Percentiles rank a stretch among this genome's conserved stretches.
Evolutionary conservation across 2,888 invertebrate genomes (phyloP).

Genomic region (Yponomeuta sedellus): DNA sequence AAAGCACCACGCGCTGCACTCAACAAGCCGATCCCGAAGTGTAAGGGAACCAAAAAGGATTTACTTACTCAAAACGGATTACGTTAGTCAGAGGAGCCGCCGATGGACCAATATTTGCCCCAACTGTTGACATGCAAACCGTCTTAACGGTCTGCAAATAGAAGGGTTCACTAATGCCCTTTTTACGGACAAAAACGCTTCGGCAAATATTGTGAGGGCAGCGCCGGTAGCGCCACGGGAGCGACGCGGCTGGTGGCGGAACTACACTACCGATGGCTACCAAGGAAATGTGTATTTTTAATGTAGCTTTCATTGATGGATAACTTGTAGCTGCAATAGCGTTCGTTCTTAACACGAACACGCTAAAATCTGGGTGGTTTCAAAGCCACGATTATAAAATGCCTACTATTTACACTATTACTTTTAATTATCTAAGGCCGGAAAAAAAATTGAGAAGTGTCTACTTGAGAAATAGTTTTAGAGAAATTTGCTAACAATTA

Average conservation of each 20-base stretch:
- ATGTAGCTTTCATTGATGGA: too few species aligned
- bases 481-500: too few species aligned
- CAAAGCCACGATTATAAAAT: too few species aligned
- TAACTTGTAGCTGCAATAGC: too few species aligned
- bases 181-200: slow-evolving; percentile 69
- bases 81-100: slow-evolving; percentile 63
- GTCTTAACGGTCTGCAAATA: slow-evolving; percentile 68
- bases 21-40: neutral
- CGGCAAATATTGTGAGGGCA: slow-evolving; percentile 54
- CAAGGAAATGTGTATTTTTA: neutral
- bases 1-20: neutral
- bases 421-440: too few species aligned
- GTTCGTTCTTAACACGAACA: too few species aligned
- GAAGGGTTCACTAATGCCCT: slow-evolving; percentile 75
- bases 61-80: slow-evolving; percentile 43
- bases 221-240: slow-evolving; percentile 26
- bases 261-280: slow-evolving; percentile 9
- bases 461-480: too few species aligned
- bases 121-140: slow-evolving; percentile 70
- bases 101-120: slow-evolving; percentile 62
- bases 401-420: too few species aligned
- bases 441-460: too few species aligned
- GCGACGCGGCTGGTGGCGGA: slow-evolving; percentile 17
- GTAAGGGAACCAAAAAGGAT: slow-evolving; percentile 14
- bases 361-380: too few species aligned